Evolutionary conservation across 2,888 invertebrate genomes (phyloP), one percentile per base, ranked within the genome.

Genomic region (Zygaena filipendulae): DNA sequence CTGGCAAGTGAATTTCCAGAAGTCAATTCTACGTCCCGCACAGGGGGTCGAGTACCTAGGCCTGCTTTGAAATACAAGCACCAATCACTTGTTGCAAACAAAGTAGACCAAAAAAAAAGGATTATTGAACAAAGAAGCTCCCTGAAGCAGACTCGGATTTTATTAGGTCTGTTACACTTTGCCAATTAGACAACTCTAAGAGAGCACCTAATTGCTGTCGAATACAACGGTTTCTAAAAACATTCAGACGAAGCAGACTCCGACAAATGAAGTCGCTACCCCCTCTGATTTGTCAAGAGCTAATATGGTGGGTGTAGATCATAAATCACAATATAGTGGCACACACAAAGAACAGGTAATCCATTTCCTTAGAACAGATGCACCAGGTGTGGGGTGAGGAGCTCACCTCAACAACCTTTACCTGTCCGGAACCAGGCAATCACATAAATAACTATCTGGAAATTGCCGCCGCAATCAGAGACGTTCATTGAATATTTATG

Each of bases 151-250:
- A 2, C 18, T 14, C 35, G 35, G 23, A 30, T 34, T 21, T 11
- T 41, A 6, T 25, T 40, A 10, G 45, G 42, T 1, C 14, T 29
- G 14, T 27, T 40, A 11, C 41, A 43, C 18, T 45, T 43, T 25
- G 39, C 38, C 4, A 35, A 31, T 20, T 23, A 31, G 2, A 20
- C 30, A 2, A 24, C 33, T 2, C 27, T 32, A 4, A 27, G 23
- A 19, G 39, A 39, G 2, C 31, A 31, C 3, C 27, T 42, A 2
- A 38, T 10, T 43, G 39, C 29, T 30, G 41, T 5, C 27, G 13
- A 8, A 25, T 27, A 9, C 42, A 45, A 11, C 14, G 35, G 2
- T 36, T 40, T 3, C 24, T 40, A 13, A 39, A 13, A 21, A 20
- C 12, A 1, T 36, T 36, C 39, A 29, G n/a, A 13, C 24, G 31